Percentiles rank a stretch among this genome's conserved stretches.
Conservation (phyloP, 2,888 invertebrate genomes). For the Sminthurides aquaticus region DNA sequence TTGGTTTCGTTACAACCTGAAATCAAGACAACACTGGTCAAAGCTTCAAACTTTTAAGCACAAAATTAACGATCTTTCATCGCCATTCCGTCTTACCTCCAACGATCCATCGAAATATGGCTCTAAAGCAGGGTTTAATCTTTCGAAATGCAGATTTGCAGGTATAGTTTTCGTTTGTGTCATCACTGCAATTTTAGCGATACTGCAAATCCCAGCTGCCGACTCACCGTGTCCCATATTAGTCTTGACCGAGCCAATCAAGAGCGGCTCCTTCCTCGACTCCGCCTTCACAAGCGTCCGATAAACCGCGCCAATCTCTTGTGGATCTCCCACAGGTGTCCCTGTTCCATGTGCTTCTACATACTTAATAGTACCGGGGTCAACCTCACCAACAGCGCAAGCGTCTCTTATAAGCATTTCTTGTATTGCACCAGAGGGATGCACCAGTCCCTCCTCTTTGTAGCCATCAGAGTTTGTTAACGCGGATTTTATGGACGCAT, state of each 20-base stretch:
- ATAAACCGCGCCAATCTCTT: constrained; percentile 52
- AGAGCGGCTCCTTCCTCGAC: constrained; percentile 46
- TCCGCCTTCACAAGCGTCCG: constrained; percentile 49
- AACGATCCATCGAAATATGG: constrained; percentile 1
- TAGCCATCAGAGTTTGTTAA: constrained; percentile 53
- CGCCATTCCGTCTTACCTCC: neutral
- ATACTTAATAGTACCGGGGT: constrained; percentile 50
- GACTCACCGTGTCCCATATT: constrained; percentile 56
- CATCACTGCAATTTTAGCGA: constrained; percentile 51
- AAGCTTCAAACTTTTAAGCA: neutral
- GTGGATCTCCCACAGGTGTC: constrained; percentile 53
- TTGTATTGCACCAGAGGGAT: constrained; percentile 49
- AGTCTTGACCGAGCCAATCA: constrained; percentile 54
- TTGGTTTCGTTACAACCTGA: constrained; percentile 11
- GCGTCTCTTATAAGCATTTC: constrained; percentile 50
- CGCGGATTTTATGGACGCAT: constrained; percentile 50
- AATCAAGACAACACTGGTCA: neutral
- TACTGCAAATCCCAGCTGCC: constrained; percentile 45
- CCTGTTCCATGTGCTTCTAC: constrained; percentile 57
- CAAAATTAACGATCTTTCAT: too few species aligned
- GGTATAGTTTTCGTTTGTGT: constrained; percentile 51
- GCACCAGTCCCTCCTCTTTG: constrained; percentile 46
- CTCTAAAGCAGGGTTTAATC: constrained; percentile 42
- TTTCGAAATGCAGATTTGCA: constrained; percentile 51
- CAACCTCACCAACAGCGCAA: constrained; percentile 49